Conservation (phyloP, 2,113 vertebrate genomes). For the Pyrgilauda ruficollis region DNA sequence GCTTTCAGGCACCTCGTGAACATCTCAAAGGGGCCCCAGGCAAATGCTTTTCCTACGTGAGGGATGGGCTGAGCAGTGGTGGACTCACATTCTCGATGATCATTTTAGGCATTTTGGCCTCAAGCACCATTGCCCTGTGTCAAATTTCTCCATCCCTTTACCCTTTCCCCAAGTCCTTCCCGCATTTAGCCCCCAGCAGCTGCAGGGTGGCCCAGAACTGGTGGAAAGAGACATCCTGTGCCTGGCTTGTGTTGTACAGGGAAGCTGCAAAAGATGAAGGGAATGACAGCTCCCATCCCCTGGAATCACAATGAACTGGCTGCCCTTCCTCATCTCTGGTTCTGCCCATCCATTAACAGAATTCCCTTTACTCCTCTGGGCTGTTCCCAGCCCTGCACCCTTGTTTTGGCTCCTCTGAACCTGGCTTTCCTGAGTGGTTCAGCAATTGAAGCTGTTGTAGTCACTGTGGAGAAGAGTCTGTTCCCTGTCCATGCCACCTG, state of each 20-base stretch:
- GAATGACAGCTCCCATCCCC: background rate
- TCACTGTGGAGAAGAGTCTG: background rate
- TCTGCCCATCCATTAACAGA: background rate
- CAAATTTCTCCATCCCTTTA: background rate
- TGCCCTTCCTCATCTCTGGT: fast-evolving
- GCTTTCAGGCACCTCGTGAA: background rate
- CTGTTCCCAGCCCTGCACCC: background rate
- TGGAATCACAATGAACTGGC: background rate
- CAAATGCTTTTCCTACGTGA: background rate
- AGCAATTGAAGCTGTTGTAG: background rate
- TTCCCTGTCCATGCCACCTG: background rate
- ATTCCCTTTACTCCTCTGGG: background rate
- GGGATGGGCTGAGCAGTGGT: background rate
- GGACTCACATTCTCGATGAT: fast-evolving
- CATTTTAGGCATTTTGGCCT: background rate
- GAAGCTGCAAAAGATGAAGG: background rate
- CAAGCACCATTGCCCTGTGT: background rate
- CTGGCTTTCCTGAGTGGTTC: background rate
- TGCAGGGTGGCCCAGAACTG: background rate
- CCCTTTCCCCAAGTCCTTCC: background rate
- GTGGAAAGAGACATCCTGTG: fast-evolving
- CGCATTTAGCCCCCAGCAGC: background rate
- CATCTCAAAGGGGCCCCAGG: background rate
- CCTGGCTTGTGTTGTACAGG: background rate
- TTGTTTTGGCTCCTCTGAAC: background rate